These are phyloP conservation scores for Cyrtodaria siliqua DNA, from an alignment of 2,888 invertebrate species.

Conservation along the genomic window DNA sequence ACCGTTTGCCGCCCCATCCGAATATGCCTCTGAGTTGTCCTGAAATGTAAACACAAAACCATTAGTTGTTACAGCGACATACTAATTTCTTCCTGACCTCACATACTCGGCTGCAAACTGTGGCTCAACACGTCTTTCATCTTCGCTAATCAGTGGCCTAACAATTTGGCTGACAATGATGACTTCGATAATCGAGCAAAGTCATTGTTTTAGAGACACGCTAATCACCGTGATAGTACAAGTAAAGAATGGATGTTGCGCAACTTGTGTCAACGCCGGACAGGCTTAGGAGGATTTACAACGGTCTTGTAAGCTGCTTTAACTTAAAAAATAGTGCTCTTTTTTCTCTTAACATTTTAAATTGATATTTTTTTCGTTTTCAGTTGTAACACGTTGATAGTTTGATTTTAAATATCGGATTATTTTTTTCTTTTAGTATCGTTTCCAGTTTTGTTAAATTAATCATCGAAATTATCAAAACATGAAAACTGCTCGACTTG, in stretches of 20 bases:
- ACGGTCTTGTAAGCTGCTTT: conserved; percentile 4
- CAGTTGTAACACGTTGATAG: too few species aligned
- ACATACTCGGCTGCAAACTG: conserved; percentile 14
- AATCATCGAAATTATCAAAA: too few species aligned
- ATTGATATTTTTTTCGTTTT: too few species aligned
- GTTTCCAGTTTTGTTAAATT: too few species aligned
- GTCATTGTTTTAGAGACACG: conserved; percentile 36
- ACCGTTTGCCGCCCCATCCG: conserved; percentile 35
- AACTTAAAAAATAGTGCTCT: too few species aligned
- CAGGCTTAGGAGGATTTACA: conserved; percentile 55
- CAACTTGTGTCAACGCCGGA: conserved; percentile 55
- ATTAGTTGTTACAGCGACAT: conserved; percentile 57
- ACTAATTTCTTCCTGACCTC: conserved; percentile 37
- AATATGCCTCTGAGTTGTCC: conserved; percentile 44
- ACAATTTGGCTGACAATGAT: conserved; percentile 36
- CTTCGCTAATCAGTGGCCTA: conserved; percentile 7
- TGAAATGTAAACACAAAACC: conserved; percentile 61
- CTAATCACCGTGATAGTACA: conserved; percentile 15
- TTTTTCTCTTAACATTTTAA: too few species aligned
- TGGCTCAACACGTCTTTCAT: not conserved
- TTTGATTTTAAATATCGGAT: too few species aligned
- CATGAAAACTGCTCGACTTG: too few species aligned
- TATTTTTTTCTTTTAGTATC: too few species aligned
- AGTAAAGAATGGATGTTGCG: conserved; percentile 42
- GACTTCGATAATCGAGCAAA: conserved; percentile 43